These are phyloP conservation scores for Brachionus calyciflorus DNA, from an alignment of 1,140 invertebrate genomes.

Conservation along the genomic window DNA sequence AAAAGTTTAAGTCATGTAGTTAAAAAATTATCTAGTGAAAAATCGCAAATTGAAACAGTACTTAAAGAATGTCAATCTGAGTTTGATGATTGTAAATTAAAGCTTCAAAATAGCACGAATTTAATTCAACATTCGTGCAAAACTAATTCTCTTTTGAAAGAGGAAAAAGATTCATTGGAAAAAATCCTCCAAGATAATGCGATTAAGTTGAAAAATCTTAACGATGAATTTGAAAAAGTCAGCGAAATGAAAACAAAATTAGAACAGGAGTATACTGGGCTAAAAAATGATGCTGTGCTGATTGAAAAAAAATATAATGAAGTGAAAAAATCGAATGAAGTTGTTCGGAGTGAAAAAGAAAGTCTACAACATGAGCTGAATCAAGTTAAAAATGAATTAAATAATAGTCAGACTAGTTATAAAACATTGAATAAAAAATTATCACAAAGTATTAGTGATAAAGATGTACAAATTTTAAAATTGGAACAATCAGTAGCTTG, in stretches of 20 bases:
- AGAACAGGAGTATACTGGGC: not conserved
- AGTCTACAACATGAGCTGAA: not conserved
- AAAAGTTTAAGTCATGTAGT: not conserved
- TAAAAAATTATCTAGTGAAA: not conserved
- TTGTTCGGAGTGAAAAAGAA: not conserved
- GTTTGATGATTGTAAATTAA: not conserved
- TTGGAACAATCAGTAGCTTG: not conserved
- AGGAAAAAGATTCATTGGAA: constrained; percentile 24
- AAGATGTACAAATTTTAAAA: not conserved
- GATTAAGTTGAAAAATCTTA: not conserved
- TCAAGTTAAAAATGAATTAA: constrained; percentile 1
- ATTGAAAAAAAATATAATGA: not conserved
- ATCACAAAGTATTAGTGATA: not conserved
- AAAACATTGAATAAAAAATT: not conserved
- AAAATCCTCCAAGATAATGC: not conserved
- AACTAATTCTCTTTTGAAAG: not conserved
- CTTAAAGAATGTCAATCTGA: not conserved
- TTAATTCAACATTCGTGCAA: not conserved
- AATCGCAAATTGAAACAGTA: not conserved
- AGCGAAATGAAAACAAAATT: not conserved
- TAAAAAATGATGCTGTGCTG: not conserved
- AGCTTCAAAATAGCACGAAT: not conserved
- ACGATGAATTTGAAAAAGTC: not conserved
- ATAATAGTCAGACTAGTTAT: not conserved
- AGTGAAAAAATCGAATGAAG: not conserved